phyloP scores from a whole-genome alignment of 2,797 vertebrate genomes.

The Gila robusta region DNA sequence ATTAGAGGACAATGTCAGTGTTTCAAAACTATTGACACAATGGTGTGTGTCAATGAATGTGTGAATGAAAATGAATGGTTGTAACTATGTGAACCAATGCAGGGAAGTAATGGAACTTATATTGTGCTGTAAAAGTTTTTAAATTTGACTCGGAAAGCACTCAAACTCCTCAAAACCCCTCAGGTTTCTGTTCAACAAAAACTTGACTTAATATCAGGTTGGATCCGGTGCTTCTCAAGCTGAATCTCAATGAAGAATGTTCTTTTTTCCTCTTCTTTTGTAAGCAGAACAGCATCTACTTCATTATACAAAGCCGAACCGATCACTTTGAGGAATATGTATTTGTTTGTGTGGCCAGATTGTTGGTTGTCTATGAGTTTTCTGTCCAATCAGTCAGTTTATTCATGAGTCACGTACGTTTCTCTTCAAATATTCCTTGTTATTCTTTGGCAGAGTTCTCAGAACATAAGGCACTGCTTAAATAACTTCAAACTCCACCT shows the following conservation, averaged over 20 bases:
- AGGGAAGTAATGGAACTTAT: background rate
- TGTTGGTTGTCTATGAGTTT: background rate
- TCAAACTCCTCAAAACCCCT: background rate
- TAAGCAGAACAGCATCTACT: background rate
- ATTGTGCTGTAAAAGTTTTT: background rate
- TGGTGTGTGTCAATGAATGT: constrained; percentile 6
- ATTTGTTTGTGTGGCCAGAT: background rate
- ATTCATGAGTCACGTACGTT: constrained; percentile 14
- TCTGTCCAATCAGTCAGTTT: background rate
- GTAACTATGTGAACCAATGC: background rate
- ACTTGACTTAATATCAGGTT: background rate
- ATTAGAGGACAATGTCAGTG: background rate
- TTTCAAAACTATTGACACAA: background rate
- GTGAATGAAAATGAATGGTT: constrained; percentile 12
- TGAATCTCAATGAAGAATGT: constrained; percentile 17
- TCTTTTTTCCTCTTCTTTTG: background rate
- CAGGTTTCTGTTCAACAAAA: constrained; percentile 10
- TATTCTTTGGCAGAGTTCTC: background rate
- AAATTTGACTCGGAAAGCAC: background rate
- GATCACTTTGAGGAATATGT: background rate
- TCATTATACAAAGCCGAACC: background rate
- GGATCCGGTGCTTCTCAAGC: background rate
- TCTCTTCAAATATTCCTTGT: background rate
- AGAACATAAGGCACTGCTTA: constrained; percentile 4
- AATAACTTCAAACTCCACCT: background rate